A percentile compares a stretch with the other conserved stretches of the same genome.
Evolutionary conservation across 2,113 vertebrate species (phyloP).

Genomic region (Hystrix brachyura): DNA sequence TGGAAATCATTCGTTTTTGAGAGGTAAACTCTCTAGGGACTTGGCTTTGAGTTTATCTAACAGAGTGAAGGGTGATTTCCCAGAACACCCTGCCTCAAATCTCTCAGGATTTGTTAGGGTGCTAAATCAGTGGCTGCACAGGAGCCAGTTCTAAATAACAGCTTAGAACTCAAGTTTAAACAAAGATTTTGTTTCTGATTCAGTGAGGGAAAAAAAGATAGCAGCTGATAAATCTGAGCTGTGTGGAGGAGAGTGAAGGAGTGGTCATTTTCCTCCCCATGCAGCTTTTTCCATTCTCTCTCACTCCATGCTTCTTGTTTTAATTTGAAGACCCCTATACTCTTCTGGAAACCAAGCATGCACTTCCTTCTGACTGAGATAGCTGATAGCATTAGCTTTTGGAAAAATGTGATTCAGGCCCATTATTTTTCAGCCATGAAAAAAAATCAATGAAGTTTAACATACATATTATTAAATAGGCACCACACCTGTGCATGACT

Average conservation of each 20-base stretch:
- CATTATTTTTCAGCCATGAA: conserved; percentile 40
- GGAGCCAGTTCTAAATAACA: conserved; percentile 33
- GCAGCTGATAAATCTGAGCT: background rate
- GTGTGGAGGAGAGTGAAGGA: background rate
- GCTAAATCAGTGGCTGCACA: conserved; percentile 13
- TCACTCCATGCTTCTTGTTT: background rate
- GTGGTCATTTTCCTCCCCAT: background rate
- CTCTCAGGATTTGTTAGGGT: conserved; percentile 54
- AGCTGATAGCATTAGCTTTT: background rate
- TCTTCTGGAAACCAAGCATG: background rate
- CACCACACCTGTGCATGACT: background rate
- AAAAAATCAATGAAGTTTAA: conserved; percentile 33
- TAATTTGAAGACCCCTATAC: background rate
- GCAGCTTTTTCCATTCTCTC: background rate
- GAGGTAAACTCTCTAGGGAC: conserved; percentile 11
- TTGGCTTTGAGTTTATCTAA: conserved; percentile 44
- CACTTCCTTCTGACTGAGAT: background rate
- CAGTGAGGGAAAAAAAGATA: conserved; percentile 26
- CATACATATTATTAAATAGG: background rate
- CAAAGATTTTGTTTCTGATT: conserved; percentile 67
- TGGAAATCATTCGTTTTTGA: conserved; percentile 72
- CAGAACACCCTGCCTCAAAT: background rate
- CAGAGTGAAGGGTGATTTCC: conserved; percentile 52
- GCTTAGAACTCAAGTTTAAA: conserved; percentile 69
- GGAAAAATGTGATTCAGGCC: conserved; percentile 17